Evolutionary conservation across 1,140 invertebrate species (phyloP).

Genomic region (Drosophila seguyi): DNA sequence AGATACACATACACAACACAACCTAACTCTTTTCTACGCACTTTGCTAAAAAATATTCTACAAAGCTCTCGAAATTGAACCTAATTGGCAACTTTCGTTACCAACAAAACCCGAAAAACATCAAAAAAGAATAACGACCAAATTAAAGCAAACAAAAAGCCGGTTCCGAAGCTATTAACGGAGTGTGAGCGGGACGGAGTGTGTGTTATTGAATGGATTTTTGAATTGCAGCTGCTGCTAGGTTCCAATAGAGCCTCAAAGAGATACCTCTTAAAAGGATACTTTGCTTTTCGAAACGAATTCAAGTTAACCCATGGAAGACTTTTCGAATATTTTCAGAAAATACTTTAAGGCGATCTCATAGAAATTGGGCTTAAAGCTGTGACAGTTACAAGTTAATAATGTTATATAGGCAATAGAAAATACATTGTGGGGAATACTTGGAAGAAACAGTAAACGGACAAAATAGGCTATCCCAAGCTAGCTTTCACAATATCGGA

Average conservation of each 20-base stretch:
- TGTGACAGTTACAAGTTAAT: neutral
- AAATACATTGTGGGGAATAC: neutral
- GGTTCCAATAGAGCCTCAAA: neutral
- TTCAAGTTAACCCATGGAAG: neutral
- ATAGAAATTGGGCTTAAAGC: neutral
- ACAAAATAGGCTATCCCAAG: neutral
- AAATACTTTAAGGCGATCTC: neutral
- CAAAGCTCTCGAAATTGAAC: constrained; percentile 39
- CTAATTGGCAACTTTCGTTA: constrained; percentile 74
- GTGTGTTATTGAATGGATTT: constrained; percentile 24
- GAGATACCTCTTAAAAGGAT: constrained; percentile 2
- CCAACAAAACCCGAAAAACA: constrained; percentile 51
- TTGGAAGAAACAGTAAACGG: neutral
- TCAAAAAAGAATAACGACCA: constrained; percentile 44
- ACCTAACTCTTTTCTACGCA: constrained; percentile 64
- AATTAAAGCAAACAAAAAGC: constrained; percentile 78
- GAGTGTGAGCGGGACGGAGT: neutral
- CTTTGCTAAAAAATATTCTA: constrained; percentile 58
- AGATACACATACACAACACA: constrained; percentile 14
- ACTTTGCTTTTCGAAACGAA: neutral
- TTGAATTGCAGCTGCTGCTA: constrained; percentile 18
- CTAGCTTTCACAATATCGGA: neutral
- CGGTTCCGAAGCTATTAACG: constrained; percentile 57
- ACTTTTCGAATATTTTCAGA: too few relatives aligned
- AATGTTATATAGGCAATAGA: neutral